Evolutionary conservation across 2,797 vertebrate species (phyloP).

Genomic region (Cirrhinus molitorella): DNA sequence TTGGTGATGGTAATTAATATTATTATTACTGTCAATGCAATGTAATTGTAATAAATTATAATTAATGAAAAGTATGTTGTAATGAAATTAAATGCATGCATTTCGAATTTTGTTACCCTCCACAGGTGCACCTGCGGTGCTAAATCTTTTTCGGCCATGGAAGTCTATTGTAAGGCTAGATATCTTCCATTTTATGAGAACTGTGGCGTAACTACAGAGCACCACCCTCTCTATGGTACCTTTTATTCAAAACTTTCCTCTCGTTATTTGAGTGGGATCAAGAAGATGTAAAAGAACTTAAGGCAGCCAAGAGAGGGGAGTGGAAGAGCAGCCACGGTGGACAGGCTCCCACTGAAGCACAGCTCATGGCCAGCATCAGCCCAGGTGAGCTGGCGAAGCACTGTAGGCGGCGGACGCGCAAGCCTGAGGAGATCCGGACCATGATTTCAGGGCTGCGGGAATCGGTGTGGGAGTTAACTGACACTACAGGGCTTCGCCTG

Average conservation of each 20-base stretch:
- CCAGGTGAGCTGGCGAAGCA: neutral
- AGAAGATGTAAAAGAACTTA: conserved; percentile 42
- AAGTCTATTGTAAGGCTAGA: conserved; percentile 26
- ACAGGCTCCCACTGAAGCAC: neutral
- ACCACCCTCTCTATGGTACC: conserved; percentile 53
- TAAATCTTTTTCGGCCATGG: conserved; percentile 28
- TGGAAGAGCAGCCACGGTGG: conserved; percentile 3
- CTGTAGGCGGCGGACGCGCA: neutral
- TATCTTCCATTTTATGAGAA: conserved; percentile 52
- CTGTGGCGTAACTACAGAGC: conserved; percentile 44
- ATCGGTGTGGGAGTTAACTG: neutral
- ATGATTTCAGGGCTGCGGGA: conserved; percentile 4
- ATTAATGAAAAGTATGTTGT: neutral
- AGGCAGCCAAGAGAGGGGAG: conserved; percentile 52
- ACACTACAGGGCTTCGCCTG: neutral
- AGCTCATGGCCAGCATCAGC: neutral
- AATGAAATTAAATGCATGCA: neutral
- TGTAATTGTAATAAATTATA: neutral
- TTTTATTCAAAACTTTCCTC: conserved; percentile 49
- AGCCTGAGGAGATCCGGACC: neutral
- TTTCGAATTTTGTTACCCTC: neutral
- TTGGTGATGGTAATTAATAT: neutral
- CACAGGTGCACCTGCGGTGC: conserved; percentile 28
- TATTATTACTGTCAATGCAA: neutral
- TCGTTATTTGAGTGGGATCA: conserved; percentile 60